Evolutionary conservation across 2,888 invertebrate species (phyloP).

Genomic region (Beris chalybata): DNA sequence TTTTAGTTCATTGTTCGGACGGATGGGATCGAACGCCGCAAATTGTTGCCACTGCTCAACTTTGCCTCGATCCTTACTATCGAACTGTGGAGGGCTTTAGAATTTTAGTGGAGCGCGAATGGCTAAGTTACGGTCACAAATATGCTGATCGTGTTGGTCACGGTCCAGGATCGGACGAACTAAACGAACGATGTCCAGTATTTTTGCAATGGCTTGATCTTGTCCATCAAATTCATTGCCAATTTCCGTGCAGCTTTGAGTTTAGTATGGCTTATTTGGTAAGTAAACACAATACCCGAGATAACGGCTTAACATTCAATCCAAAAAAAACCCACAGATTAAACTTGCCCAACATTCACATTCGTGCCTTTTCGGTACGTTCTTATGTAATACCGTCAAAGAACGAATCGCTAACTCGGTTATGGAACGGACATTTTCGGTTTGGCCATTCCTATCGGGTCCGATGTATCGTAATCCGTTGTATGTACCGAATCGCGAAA

Average conservation of each 20-base stretch:
- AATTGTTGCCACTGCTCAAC: constrained; percentile 89
- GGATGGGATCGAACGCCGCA: constrained; percentile 99
- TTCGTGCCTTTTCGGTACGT: constrained; percentile 96
- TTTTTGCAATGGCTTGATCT: constrained; percentile 98
- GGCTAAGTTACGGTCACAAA: constrained; percentile 98
- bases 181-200: constrained; percentile 95
- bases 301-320: no score
- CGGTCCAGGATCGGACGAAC: constrained; percentile 77
- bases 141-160: constrained; percentile 94
- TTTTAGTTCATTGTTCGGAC: constrained; percentile 96
- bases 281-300: constrained; percentile 42
- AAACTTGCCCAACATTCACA: constrained; percentile 94
- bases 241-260: constrained; percentile 93
- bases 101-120: constrained; percentile 90
- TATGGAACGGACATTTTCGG: constrained; percentile 73
- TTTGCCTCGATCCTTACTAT: constrained; percentile 92
- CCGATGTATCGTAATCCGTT: constrained; percentile 84
- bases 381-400: constrained; percentile 84
- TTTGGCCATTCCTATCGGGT: constrained; percentile 84
- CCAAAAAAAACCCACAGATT: constrained; percentile 62
- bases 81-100: constrained; percentile 94
- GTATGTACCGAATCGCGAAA: constrained; percentile 63
- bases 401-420: constrained; percentile 70
- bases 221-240: constrained; percentile 85
- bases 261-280: constrained; percentile 93